A percentile compares a stretch with the other conserved stretches of the same genome.
Evolutionary conservation across 2,888 invertebrate genomes (phyloP).

Genomic region (Apocheima hispidaria): DNA sequence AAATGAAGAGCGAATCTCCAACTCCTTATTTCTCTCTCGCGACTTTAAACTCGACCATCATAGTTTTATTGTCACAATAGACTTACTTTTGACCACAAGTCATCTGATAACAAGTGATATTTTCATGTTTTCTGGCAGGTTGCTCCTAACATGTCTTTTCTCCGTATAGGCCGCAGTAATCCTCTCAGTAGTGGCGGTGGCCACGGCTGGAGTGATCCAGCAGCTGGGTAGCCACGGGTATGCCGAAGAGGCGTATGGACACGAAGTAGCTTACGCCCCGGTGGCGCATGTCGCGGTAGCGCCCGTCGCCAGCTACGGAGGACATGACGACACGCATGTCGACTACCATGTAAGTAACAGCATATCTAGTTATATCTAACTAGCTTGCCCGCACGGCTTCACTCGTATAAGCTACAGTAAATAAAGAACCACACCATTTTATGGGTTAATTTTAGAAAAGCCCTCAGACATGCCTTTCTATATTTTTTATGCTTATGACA

Average conservation of each 20-base stretch:
- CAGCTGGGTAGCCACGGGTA: conserved; percentile 58
- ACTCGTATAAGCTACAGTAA: too few relatives aligned
- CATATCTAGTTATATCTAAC: neutral
- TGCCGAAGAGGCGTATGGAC: conserved; percentile 72
- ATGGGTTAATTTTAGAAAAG: too few relatives aligned
- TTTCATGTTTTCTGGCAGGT: neutral
- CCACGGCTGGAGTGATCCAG: conserved; percentile 73
- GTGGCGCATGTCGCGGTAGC: conserved; percentile 61
- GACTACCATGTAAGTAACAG: conserved; percentile 76
- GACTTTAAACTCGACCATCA: neutral
- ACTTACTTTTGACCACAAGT: neutral
- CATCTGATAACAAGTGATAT: neutral
- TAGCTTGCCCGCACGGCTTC: neutral
- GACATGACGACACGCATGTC: conserved; percentile 77
- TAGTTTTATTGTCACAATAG: neutral
- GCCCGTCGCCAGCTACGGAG: conserved; percentile 64
- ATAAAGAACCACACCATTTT: too few relatives aligned
- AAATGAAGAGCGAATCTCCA: neutral
- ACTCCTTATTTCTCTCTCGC: neutral
- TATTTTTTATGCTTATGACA: too few relatives aligned
- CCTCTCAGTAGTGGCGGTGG: conserved; percentile 75
- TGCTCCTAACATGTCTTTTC: conserved; percentile 4
- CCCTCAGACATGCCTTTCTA: too few relatives aligned
- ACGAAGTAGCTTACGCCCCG: conserved; percentile 75
- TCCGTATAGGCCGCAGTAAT: conserved; percentile 74